These are phyloP conservation scores for Phaetusa simplex DNA, from an alignment of 2,113 vertebrate species.

Conservation along the genomic window DNA sequence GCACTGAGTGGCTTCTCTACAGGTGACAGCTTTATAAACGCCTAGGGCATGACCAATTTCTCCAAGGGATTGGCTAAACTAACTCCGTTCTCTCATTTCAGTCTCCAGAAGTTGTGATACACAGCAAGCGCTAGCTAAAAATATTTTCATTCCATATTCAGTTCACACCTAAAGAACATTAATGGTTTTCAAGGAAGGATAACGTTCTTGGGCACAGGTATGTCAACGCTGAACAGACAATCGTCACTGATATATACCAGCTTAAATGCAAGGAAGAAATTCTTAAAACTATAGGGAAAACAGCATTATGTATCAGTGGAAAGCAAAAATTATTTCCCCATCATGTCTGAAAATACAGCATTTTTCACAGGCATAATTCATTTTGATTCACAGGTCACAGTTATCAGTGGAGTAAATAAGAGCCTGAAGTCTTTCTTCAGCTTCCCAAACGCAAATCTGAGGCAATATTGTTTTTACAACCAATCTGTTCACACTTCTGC, in stretches of 20 bases:
- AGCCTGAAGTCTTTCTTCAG: background rate
- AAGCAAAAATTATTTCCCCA: background rate
- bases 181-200: background rate
- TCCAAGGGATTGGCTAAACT: background rate
- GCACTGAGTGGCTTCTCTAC: background rate
- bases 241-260: background rate
- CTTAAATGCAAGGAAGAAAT: background rate
- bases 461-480: conserved; percentile 8
- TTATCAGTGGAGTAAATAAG: background rate
- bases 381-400: conserved; percentile 13
- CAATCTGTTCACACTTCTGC: conserved; percentile 27
- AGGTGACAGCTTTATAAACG: background rate
- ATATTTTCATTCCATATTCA: background rate
- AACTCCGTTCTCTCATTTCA: background rate
- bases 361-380: background rate
- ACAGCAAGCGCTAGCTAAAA: background rate
- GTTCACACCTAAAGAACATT: background rate
- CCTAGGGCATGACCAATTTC: background rate
- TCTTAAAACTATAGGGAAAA: background rate
- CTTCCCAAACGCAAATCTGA: background rate
- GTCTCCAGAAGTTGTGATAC: background rate
- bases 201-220: background rate
- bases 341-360: background rate
- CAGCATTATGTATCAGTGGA: background rate
- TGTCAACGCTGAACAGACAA: background rate